These are phyloP conservation scores for Carassius auratus DNA, from an alignment of 2,113 vertebrate species.

Conservation along the genomic window DNA sequence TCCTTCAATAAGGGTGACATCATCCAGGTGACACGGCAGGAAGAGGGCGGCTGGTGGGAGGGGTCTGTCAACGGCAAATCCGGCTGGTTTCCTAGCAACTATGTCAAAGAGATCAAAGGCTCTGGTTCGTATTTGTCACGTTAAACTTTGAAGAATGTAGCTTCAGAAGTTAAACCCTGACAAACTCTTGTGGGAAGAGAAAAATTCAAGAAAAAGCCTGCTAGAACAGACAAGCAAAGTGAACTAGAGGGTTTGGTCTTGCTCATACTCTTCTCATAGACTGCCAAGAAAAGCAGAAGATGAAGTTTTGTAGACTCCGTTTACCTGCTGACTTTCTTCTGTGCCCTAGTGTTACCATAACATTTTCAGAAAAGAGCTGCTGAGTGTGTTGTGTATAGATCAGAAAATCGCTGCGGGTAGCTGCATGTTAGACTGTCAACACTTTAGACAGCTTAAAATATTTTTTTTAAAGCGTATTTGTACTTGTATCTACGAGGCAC, in stretches of 20 bases:
- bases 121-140: conserved; percentile 78
- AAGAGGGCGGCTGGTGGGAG: conserved; percentile 99
- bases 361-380: conserved; percentile 4
- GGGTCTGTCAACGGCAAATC: conserved; percentile 86
- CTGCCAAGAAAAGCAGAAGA: conserved; percentile 4
- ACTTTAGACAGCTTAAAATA: neutral
- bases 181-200: neutral
- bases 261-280: neutral
- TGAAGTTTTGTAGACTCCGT: neutral
- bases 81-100: conserved; percentile 99
- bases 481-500: neutral
- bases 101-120: conserved; percentile 92
- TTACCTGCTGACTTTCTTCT: conserved; percentile 11
- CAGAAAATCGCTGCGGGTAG: neutral
- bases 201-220: neutral
- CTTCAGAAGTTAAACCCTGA: neutral
- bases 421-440: neutral
- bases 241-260: neutral
- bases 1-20: conserved; percentile 94
- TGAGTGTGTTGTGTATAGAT: conserved; percentile 7
- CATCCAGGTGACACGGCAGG: conserved; percentile 91
- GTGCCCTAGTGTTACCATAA: neutral
- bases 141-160: neutral
- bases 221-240: conserved; percentile 1
- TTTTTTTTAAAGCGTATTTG: neutral